Evolutionary conservation across 2,113 vertebrate genomes (phyloP), one percentile per base, ranked within the genome.

Genomic region (Ciconia maguari): DNA sequence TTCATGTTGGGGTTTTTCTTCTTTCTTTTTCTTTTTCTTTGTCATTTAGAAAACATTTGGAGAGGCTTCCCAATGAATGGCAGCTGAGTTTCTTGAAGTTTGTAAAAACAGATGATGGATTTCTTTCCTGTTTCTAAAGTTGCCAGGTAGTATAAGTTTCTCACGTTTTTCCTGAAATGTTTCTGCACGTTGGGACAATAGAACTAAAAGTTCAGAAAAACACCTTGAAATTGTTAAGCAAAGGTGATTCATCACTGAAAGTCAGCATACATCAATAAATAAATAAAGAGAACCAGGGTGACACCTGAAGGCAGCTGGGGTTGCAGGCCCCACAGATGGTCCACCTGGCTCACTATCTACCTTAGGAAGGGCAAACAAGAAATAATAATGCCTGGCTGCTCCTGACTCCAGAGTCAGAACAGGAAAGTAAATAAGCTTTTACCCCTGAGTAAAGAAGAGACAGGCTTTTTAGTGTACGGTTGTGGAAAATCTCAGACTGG

Each of bases 1-100:
- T 58, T 62, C 22, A 16, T 34, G 5, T 36, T 30, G 2, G 1
- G 0, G 34, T n/a, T 57, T 51, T 55, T 64, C 6, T 0, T 11
- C 38, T 29, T 22, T 10, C 2, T 42, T 54, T 25, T 34, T 26
- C 3, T 27, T 49, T 10, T 44, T 27, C 11, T 54, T 74, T 90
- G 16, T 46, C 11, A 27, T 65, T 49, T 38, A 65, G 44, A 60
- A 91, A 82, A 20, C 42, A 57, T 46, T 77, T 78, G 19, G 51
- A 83, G 61, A 62, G 2, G 2, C 6, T 76, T 91, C 49, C 22
- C 11, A 52, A 42, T 20, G 11, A 52, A 42, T 20, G 11, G 8
- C 48, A 83, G 19, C 27, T 55, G 29, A 22, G 2, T 41, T 49
- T 76, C 41, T 57, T 51, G 22, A 90, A 44, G 60, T 70, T n/a